A percentile compares a stretch with the other conserved stretches of the same genome.
Evolutionary conservation across 2,888 invertebrate genomes (phyloP).

Genomic region (Andrena fulva): DNA sequence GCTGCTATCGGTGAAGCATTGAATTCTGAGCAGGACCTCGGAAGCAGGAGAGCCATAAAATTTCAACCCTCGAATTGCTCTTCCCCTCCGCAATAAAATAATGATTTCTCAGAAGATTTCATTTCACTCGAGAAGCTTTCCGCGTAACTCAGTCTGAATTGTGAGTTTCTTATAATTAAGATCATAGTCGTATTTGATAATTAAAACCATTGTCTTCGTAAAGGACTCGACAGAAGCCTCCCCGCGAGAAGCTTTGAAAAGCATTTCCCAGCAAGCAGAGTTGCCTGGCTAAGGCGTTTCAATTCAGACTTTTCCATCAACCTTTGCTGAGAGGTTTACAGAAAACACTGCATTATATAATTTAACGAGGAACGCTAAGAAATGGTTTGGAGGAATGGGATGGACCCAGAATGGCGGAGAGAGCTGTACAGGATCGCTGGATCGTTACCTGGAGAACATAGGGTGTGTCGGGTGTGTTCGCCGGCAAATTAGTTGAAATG

Average conservation of each 20-base stretch:
- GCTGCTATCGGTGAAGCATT: too few species aligned
- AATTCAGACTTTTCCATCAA: neutral
- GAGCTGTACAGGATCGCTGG: conserved; percentile 12
- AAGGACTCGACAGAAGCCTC: neutral
- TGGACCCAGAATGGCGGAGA: neutral
- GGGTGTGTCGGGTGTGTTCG: conserved; percentile 86
- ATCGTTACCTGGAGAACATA: conserved; percentile 86
- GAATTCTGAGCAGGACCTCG: too few species aligned
- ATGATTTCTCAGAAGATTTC: neutral
- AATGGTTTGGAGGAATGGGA: neutral
- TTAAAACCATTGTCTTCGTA: neutral
- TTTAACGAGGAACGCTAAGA: conserved; percentile 4
- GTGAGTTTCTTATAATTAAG: neutral
- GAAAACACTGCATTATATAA: conserved; percentile 5
- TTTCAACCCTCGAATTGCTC: too few species aligned
- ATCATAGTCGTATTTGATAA: neutral
- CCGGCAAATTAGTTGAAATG: conserved; percentile 87
- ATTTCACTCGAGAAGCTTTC: neutral
- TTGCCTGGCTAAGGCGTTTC: neutral
- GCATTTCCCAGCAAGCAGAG: neutral
- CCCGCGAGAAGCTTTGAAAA: neutral
- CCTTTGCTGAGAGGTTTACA: neutral
- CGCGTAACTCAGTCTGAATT: neutral
- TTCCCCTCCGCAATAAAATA: too few species aligned
- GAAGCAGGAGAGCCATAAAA: too few species aligned